Percentiles rank a stretch among this genome's conserved stretches.
Evolutionary conservation across 2,113 vertebrate genomes (phyloP).

Genomic region (Uropsilus gracilis): DNA sequence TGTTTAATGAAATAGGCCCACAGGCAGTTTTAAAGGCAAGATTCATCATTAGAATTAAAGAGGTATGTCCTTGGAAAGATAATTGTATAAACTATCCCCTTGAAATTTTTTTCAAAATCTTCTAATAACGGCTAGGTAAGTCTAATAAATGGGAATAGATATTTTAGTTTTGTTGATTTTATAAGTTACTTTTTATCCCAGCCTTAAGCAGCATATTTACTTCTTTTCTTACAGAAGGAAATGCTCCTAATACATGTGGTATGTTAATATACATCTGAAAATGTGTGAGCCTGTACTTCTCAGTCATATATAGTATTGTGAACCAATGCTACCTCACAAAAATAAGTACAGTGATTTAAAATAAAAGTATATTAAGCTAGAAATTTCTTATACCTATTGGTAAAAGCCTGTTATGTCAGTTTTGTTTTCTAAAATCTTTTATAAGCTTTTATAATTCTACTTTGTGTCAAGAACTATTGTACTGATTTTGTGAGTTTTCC

Average conservation of each 20-base stretch:
- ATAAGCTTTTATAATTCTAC: not conserved
- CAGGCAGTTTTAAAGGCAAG: constrained; percentile 10
- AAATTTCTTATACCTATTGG: constrained; percentile 5
- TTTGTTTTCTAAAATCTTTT: constrained; percentile 35
- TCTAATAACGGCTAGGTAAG: not conserved
- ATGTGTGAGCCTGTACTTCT: too few species aligned
- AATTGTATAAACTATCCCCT: not conserved
- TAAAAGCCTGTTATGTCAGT: not conserved
- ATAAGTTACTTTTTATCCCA: too few species aligned
- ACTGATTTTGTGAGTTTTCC: too few species aligned
- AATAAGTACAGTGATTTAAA: not conserved
- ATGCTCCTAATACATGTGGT: not conserved
- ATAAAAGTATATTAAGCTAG: not conserved
- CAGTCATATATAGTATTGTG: too few species aligned
- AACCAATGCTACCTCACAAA: too few species aligned
- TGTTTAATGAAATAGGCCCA: not conserved
- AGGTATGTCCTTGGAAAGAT: not conserved
- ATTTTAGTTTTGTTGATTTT: constrained; percentile 16
- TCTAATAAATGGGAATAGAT: not conserved
- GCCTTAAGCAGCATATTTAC: not conserved
- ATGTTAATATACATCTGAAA: too few species aligned
- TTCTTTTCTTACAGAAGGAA: not conserved
- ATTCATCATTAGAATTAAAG: not conserved
- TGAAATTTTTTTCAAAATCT: constrained; percentile 7
- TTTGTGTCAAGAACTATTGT: not conserved